Percentiles rank a stretch among this genome's conserved stretches.
Conservation (phyloP, 2,113 vertebrate species). For the Syngnathoides biaculeatus region DNA sequence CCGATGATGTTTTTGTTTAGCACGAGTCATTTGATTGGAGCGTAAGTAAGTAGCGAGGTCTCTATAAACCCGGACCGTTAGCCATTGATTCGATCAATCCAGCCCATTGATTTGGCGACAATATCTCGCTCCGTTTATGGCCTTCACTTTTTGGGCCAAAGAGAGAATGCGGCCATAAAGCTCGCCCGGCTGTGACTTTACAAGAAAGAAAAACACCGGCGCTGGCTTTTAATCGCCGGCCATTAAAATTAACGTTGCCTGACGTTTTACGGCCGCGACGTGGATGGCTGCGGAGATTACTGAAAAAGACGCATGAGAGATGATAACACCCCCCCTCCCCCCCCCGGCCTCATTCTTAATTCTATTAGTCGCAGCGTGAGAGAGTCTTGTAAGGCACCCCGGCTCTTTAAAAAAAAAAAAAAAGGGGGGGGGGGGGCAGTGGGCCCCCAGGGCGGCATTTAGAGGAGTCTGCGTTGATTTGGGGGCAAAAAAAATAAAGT, state of each 20-base stretch:
- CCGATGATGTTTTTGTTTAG: not conserved
- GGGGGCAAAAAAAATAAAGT: not conserved
- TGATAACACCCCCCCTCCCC: not conserved
- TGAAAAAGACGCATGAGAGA: not conserved
- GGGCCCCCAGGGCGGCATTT: no score
- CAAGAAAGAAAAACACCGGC: conserved; percentile 4
- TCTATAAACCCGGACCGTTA: not conserved
- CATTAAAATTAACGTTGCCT: not conserved
- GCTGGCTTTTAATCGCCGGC: not conserved
- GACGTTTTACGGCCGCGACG: not conserved
- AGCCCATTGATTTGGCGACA: not conserved
- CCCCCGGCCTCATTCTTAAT: not conserved
- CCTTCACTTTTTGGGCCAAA: conserved; percentile 2
- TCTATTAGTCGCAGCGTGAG: not conserved
- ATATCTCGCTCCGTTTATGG: not conserved
- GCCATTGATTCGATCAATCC: not conserved
- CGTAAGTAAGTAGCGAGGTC: conserved; percentile 3
- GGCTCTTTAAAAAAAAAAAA: no score
- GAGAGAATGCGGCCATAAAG: not conserved
- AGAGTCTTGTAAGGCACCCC: not conserved
- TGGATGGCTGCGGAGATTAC: not conserved
- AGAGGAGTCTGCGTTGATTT: not conserved
- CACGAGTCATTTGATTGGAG: not conserved
- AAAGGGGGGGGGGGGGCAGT: no score
- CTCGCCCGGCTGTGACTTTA: not conserved